A percentile compares a stretch with the other conserved stretches of the same genome.
These are phyloP conservation scores for Hippasteria phrygiana DNA, from an alignment of 53 echinoderm and acorn worm species.

Conservation along the genomic window DNA sequence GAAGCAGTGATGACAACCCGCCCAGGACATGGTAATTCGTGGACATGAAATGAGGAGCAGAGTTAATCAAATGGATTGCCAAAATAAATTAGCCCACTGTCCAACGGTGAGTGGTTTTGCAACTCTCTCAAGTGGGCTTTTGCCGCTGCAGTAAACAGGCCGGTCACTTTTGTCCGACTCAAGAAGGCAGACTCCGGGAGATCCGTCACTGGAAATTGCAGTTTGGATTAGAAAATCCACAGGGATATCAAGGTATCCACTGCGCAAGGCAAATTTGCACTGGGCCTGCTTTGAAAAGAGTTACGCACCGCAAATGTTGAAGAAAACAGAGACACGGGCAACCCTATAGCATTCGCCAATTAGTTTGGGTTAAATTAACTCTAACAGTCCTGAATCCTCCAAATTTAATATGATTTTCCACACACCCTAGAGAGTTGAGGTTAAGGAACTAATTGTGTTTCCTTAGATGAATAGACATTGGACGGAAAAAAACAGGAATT, in stretches of 20 bases:
- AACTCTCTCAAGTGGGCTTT: constrained; percentile 29
- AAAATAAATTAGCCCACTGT: constrained; percentile 11
- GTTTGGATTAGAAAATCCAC: constrained; percentile 21
- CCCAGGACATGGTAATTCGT: not conserved
- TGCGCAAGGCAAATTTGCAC: not conserved
- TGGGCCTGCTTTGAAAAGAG: not conserved
- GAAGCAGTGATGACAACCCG: not conserved
- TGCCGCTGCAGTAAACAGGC: not conserved
- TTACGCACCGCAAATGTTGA: not conserved
- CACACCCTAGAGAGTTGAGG: too few relatives aligned
- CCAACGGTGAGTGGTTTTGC: not conserved
- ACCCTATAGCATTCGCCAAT: too few relatives aligned
- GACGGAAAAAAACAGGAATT: too few relatives aligned
- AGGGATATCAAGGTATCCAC: constrained; percentile 35
- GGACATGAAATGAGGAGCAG: not conserved
- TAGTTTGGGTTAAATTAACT: too few relatives aligned
- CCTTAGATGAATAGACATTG: too few relatives aligned
- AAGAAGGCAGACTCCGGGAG: constrained; percentile 13
- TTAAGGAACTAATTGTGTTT: too few relatives aligned
- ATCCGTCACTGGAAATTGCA: constrained; percentile 36
- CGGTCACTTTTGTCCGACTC: constrained; percentile 10
- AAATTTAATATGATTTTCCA: too few relatives aligned
- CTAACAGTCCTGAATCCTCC: too few relatives aligned
- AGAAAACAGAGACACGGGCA: not conserved
- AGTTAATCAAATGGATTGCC: constrained; percentile 45